Base-by-base conservation (phyloP, 1,140 invertebrate species). In the Solenopsis invicta region DNA sequence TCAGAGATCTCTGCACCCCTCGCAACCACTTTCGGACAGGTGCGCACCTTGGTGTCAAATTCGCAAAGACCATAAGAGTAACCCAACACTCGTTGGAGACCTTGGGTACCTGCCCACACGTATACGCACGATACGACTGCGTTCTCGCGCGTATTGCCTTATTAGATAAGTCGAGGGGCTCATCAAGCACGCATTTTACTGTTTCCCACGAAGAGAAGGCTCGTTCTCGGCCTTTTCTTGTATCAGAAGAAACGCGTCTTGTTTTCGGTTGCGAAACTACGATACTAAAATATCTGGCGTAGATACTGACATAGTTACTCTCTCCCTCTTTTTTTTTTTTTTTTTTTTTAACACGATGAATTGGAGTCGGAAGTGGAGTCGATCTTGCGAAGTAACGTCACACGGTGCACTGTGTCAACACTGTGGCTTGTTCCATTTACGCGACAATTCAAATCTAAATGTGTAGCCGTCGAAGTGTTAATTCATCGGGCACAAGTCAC, bases 81-180 rank as follows among this genome's bases (percentile, higher is more conserved):
- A 94, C 88, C 85, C 75, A 91, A 92, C 75, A 87, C 90, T 87
- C 82, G 56, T 34, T 45, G 84, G 67, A 90, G 91, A 93, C 94
- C 93, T 94, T 93, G 93, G 93, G 87, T 85, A 85, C 91, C 92
- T 93, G 91, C 92, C 45, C 24, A 82, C 69, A 61, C 37, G 54
- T 72, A 54, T 72, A 54, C 45, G 45, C 24, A 71, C 75, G 74
- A 81, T 76, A 67, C 62, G 29, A 52, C 29, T 37, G 29, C 54
- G 56, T 45, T 85, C 48, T 85, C 18, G 45, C 8, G 29, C 16
- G 67, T 74, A 66, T 41, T 12, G 85, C 89, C 89, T 94, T 94
- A 93, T 93, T 94, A 92, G 91, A 89, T 54, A 66, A 56, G 59
- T 45, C 62, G 48, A 75, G 16, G n/a, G 4, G n/a, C 50, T 77